Conservation (phyloP, 2,888 invertebrate genomes). For the Acleris literana region DNA sequence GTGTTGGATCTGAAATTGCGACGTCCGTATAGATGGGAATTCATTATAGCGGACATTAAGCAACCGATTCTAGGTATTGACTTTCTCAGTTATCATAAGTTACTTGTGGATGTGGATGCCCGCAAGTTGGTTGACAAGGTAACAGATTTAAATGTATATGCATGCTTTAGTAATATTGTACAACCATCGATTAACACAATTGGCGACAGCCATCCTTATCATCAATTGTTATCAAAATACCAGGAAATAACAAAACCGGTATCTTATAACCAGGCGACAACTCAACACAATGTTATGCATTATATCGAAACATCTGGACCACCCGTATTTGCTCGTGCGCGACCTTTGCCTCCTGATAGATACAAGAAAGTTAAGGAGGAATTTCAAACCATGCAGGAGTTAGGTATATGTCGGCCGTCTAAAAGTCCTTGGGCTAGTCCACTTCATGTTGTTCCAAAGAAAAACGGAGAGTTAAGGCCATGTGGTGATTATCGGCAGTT, state of each 20-base stretch:
- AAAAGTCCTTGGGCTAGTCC: constrained; percentile 19
- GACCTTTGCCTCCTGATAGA: not conserved
- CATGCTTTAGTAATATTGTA: constrained; percentile 7
- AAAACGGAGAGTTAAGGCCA: not conserved
- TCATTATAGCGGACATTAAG: not conserved
- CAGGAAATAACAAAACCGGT: not conserved
- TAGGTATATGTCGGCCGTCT: constrained; percentile 8
- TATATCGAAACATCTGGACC: not conserved
- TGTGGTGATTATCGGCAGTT: constrained; percentile 6
- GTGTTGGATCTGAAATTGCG: not conserved
- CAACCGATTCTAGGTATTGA: constrained; percentile 7
- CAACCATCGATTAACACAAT: constrained; percentile 3
- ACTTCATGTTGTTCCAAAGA: constrained; percentile 6
- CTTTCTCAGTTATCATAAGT: constrained; percentile 1
- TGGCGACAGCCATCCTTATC: not conserved
- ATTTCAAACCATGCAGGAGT: not conserved
- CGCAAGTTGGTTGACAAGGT: constrained; percentile 6
- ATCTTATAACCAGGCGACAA: constrained; percentile 41
- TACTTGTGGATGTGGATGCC: not conserved
- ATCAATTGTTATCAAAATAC: not conserved
- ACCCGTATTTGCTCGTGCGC: not conserved
- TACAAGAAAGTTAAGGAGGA: constrained; percentile 2
- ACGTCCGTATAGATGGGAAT: not conserved
- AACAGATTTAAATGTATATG: constrained; percentile 6
- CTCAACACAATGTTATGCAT: not conserved